Evolutionary conservation across 2,113 vertebrate genomes (phyloP).

Genomic region (Azemiops feae): DNA sequence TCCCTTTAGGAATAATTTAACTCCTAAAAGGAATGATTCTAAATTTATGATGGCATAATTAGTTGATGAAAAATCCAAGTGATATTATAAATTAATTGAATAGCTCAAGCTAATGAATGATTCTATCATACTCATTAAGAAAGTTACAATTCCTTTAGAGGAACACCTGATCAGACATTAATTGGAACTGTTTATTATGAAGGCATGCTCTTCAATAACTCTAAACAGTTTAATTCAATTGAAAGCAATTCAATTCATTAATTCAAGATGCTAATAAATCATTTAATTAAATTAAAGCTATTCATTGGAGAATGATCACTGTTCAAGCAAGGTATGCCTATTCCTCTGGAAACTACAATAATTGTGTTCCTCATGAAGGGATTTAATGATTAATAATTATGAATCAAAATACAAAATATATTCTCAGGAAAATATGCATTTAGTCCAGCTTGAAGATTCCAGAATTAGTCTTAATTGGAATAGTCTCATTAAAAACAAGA

Average conservation of each 20-base stretch:
- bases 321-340: background rate
- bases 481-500: background rate
- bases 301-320: background rate
- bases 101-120: slow-evolving; percentile 1
- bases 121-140: slow-evolving; percentile 9
- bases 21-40: background rate
- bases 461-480: background rate
- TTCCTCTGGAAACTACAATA: background rate
- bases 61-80: background rate
- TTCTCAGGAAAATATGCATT: background rate
- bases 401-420: background rate
- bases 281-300: slow-evolving; percentile 13
- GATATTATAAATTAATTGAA: slow-evolving; percentile 16
- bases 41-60: slow-evolving; percentile 3
- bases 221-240: slow-evolving; percentile 11
- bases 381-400: background rate
- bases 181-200: slow-evolving; percentile 15
- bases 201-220: slow-evolving; percentile 9
- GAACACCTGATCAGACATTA: slow-evolving; percentile 17
- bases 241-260: slow-evolving; percentile 8
- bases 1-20: background rate
- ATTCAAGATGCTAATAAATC: slow-evolving; percentile 6
- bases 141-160: background rate
- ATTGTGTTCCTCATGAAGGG: background rate
- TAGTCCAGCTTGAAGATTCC: background rate